Evolutionary conservation across 2,888 invertebrate species (phyloP), one percentile per base, ranked within the genome.

Genomic region (Liopterus haemorrhoidalis): DNA sequence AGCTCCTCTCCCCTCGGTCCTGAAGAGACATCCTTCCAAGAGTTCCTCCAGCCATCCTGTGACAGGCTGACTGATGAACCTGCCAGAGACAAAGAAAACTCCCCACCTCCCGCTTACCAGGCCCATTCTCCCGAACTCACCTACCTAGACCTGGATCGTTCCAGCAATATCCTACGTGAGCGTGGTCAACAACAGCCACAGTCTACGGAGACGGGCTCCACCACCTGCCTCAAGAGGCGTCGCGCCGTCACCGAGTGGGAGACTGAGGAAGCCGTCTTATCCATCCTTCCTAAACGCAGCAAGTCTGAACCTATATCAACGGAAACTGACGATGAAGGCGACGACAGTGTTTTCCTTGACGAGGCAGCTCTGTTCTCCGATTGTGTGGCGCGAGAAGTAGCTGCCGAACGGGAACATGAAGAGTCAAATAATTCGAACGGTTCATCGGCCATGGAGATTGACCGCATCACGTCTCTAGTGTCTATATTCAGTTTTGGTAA

Each of bases 401-500:
- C 57, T 31, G 54, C 56, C 18, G 43, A 46, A 27, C 48, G 25
- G 22, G 38, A 40, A 15, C 46, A 28, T 28, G 21, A 40, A 14
- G 33, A 39, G 16, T 28, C 35, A 30, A 30, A 33, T 22, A 35
- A 43, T 5, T 30, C 28, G 14, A 50, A 56, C 32, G 52, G 55
- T 18, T 55, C 61, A 12, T 64, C 67, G 3, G 65, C 69, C 8
- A 74, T 75, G 74, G 75, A 75, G 61, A 74, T 76, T 53, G 75
- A 76, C 60, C 66, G 74, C 51, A 74, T 77, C 51, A 75, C 76
- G 27, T 75, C 73, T 47, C 59, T 76, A 50, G 76, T 76, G 51
- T 75, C 75, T 37, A 74, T 74, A 55, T 75, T 76, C 61, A 75
- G 75, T 58, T 76, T 76, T 57, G 73, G 72, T 40, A 68, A 31